Evolutionary conservation across 2,888 invertebrate species (phyloP).

Genomic region (Sminthurinus aureus): DNA sequence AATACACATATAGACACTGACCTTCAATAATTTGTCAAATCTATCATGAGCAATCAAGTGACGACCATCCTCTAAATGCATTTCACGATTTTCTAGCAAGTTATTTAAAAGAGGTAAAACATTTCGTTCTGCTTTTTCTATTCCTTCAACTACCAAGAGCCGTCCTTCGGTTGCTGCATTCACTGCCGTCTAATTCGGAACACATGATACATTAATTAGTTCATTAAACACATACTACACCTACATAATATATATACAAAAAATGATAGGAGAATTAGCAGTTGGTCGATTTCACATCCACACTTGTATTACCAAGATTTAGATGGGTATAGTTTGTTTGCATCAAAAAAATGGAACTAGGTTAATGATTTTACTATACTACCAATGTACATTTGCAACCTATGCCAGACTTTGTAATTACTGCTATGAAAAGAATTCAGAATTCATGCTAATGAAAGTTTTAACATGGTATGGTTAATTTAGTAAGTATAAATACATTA

Average conservation of each 20-base stretch:
- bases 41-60: slow-evolving; percentile 87
- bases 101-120: slow-evolving; percentile 96
- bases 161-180: slow-evolving; percentile 89
- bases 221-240: no score
- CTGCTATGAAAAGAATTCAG: no score
- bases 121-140: slow-evolving; percentile 97
- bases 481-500: no score
- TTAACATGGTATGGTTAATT: no score
- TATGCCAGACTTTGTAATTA: no score
- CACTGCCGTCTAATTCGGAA: slow-evolving; percentile 68
- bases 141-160: slow-evolving; percentile 89
- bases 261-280: no score
- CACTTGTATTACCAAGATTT: neutral
- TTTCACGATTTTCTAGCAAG: slow-evolving; percentile 94
- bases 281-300: no score
- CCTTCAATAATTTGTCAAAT: slow-evolving; percentile 88
- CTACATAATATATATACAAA: no score
- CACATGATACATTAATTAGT: no score
- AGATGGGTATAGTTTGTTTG: neutral
- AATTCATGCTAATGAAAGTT: no score
- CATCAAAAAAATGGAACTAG: neutral
- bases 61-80: slow-evolving; percentile 97
- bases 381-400: no score
- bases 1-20: slow-evolving; percentile 61
- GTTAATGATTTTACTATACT: no score